Evolutionary conservation across 2,113 vertebrate genomes (phyloP).

Genomic region (Ellobius talpinus): DNA sequence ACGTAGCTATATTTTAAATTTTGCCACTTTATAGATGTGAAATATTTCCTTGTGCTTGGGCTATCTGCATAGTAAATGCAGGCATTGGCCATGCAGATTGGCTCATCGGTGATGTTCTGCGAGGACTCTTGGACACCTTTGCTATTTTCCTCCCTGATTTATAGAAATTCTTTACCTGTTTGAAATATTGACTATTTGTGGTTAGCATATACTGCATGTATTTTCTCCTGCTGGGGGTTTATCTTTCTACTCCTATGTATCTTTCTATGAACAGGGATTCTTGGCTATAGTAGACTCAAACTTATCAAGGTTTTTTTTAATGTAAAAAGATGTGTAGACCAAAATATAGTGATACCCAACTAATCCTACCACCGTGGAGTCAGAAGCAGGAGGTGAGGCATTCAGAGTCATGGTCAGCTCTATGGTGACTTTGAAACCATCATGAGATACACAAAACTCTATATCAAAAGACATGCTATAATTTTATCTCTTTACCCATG

Average conservation of each 20-base stretch:
- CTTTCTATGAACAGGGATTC: not conserved
- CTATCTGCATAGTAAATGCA: not conserved
- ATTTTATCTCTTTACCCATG: not conserved
- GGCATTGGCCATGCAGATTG: not conserved
- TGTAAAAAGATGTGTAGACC: not conserved
- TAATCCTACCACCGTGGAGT: not conserved
- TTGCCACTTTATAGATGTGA: not conserved
- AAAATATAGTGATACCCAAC: not conserved
- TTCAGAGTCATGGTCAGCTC: not conserved
- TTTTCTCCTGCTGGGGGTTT: not conserved
- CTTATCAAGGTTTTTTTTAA: not conserved
- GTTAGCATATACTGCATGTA: not conserved
- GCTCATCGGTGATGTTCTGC: not conserved
- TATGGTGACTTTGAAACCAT: too few species aligned
- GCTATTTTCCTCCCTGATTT: not conserved
- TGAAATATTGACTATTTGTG: not conserved
- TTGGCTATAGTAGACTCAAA: conserved; percentile 1
- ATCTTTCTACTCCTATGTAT: not conserved
- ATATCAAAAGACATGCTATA: not conserved
- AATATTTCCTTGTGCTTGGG: not conserved
- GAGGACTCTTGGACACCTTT: not conserved
- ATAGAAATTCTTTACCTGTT: not conserved
- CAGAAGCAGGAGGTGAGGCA: not conserved
- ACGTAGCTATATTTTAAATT: not conserved
- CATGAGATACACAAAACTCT: not conserved